Base-by-base conservation (phyloP, 2,797 vertebrate species). In the Uromys caudimaculatus region DNA sequence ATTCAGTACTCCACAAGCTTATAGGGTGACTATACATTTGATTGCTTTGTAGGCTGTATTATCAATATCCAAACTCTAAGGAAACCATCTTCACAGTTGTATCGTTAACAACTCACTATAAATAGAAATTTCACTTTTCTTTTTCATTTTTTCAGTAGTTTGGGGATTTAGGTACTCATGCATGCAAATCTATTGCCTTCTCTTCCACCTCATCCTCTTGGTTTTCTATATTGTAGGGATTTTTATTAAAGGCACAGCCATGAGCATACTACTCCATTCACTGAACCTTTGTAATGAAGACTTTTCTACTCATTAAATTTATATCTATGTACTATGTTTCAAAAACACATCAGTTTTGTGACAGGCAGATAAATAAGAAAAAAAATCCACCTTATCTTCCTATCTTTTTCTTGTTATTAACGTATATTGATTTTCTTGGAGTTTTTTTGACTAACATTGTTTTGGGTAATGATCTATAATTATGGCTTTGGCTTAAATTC, bases 251-350 rank as follows among this genome's bases (percentile, higher is more conserved):
- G 13, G 0, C 52, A 62, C 38, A 76, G 29, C 7, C n/a, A 21
- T 29, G 47, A 92, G 62, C 16, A 38, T 11, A 13, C 19, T 58
- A 41, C 27, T 11, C 4, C 50, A 7, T 90, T 27, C 10, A 64
- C 8, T 71, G 11, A 87, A 17, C 41, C 38, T 78, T 82, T 78
- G 9, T 82, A 50, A 60, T 16, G 71, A 10, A 79, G 54, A 50
- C 54, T 93, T 81, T 95, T 24, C 32, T 24, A 82, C 32, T 75
- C 16, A 83, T 56, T 75, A 60, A 86, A 71, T 93, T 92, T 88
- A 17, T 78, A n/a, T n/a, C n/a, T n/a, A 84, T 81, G 32, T 69
- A 76, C 6, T 3, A 47, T 71, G 3, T 52, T 29, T 17, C 2
- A 89, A 27, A 41, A 90, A 81, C 62, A 11, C 71, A 75, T 92